These are phyloP conservation scores for Acanthosepion esculentum DNA, from an alignment of 2,888 invertebrate genomes.

Conservation along the genomic window DNA sequence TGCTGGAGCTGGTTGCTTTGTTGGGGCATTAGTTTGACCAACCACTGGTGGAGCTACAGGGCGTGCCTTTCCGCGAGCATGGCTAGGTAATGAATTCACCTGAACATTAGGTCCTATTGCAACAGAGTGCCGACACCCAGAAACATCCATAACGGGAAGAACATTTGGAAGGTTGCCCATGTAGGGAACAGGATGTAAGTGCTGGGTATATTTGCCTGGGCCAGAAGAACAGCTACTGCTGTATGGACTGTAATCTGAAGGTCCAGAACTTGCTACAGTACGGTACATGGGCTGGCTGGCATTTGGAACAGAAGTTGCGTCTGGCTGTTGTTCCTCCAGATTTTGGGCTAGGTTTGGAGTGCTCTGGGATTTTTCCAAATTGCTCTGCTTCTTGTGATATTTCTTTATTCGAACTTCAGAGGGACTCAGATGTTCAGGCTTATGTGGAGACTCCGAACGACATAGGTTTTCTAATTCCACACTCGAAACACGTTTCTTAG, in stretches of 20 bases:
- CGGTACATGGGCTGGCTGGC: neutral
- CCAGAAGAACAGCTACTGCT: constrained; percentile 39
- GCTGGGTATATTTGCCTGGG: neutral
- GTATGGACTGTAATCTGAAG: constrained; percentile 44
- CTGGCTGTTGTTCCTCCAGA: constrained; percentile 47
- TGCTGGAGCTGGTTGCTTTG: constrained; percentile 58
- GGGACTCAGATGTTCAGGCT: constrained; percentile 60
- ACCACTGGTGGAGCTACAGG: constrained; percentile 61
- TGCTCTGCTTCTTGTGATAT: constrained; percentile 59
- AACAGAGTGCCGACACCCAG: constrained; percentile 38
- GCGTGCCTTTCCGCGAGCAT: constrained; percentile 52
- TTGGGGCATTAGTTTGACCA: constrained; percentile 61
- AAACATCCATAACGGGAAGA: constrained; percentile 1
- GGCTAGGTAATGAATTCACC: constrained; percentile 34
- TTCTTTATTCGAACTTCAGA: constrained; percentile 63
- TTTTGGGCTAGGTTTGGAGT: constrained; percentile 61
- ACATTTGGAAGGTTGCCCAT: neutral
- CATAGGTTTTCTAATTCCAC: constrained; percentile 62
- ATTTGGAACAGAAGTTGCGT: neutral
- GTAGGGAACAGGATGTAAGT: constrained; percentile 36
- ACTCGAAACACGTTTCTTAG: constrained; percentile 67
- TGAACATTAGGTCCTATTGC: constrained; percentile 37
- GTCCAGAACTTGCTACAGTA: constrained; percentile 43
- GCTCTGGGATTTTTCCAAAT: constrained; percentile 66
- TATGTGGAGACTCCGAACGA: constrained; percentile 50